Base-by-base conservation (phyloP, 1,140 invertebrate genomes). In the Zaprionus capensis region DNA sequence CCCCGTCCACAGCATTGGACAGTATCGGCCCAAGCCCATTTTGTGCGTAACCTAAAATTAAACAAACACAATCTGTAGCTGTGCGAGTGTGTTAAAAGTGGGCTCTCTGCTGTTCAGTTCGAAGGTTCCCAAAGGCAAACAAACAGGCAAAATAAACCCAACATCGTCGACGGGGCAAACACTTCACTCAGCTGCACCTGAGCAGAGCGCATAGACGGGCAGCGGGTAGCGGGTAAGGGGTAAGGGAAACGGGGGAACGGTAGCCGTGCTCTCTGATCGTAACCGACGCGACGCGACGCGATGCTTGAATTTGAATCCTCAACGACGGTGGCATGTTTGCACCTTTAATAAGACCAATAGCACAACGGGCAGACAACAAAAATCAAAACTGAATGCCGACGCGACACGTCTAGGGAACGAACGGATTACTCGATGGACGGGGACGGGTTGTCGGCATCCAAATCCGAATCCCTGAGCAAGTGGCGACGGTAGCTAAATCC, bases 321-420 rank as follows among this genome's bases (percentile, higher is more conserved):
- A 83, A 79, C 84, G 75, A 69, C 80, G 87, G 86, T 91, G 86
- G 86, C 87, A 91, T 91, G 86, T 91, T 91, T 91, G 86, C 86
- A 91, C 86, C 86, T 78, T 82, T 91, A 91, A 91, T 91, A 91
- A 91, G 86, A 91, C 83, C 87, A 91, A 91, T 24, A 51, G 46
- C 82, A 91, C 28, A 76, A 22, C 38, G 15, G 38, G 24, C 56
- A 59, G 65, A 64, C 63, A 62, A 68, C 28, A 62, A 67, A 62
- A 64, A 65, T 38, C 28, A 49, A 73, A 77, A 57, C 46, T 67
- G 69, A 81, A 74, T 57, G 85, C 84, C 84, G 84, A 76, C 78
- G 83, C 68, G 59, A 61, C 68, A 64, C 20, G 58, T 58, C 65
- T 74, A 38, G 24, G 34, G 34, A 41, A 69, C 56, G 51, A 66